These are phyloP conservation scores for Orthonychiurus folsomi DNA, from an alignment of 2,888 invertebrate genomes.

Conservation along the genomic window DNA sequence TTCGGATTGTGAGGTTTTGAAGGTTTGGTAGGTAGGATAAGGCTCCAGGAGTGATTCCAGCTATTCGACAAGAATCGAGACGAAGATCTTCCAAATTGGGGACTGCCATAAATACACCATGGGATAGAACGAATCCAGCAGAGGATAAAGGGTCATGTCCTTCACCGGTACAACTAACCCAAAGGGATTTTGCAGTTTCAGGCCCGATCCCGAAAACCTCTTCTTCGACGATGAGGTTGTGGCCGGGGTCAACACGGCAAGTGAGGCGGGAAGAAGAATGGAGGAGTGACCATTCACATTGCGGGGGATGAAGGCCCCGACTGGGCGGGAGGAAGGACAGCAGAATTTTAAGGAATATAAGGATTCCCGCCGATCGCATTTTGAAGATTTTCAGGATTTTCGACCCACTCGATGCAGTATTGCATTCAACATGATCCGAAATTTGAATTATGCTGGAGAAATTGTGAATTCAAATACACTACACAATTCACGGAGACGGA, in stretches of 20 bases:
- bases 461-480: too few relatives aligned
- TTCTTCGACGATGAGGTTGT: conserved; percentile 38
- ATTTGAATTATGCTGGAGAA: too few relatives aligned
- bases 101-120: conserved; percentile 40
- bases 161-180: conserved; percentile 31
- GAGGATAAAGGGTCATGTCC: conserved; percentile 6
- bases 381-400: not conserved
- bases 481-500: too few relatives aligned
- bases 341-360: conserved; percentile 8
- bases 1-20: conserved; percentile 67
- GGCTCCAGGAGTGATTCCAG: conserved; percentile 70
- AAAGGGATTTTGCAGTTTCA: conserved; percentile 39
- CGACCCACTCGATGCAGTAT: too few relatives aligned
- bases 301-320: conserved; percentile 35
- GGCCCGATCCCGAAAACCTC: conserved; percentile 39
- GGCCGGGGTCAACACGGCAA: conserved; percentile 33
- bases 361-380: not conserved
- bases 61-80: conserved; percentile 74
- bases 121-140: conserved; percentile 34
- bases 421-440: too few relatives aligned
- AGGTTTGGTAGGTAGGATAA: conserved; percentile 69
- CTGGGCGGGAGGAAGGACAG: conserved; percentile 8
- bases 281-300: conserved; percentile 38
- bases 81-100: conserved; percentile 63
- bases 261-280: conserved; percentile 37